These are phyloP conservation scores for Phthorimaea operculella DNA, from an alignment of 1,140 invertebrate genomes.

Conservation along the genomic window DNA sequence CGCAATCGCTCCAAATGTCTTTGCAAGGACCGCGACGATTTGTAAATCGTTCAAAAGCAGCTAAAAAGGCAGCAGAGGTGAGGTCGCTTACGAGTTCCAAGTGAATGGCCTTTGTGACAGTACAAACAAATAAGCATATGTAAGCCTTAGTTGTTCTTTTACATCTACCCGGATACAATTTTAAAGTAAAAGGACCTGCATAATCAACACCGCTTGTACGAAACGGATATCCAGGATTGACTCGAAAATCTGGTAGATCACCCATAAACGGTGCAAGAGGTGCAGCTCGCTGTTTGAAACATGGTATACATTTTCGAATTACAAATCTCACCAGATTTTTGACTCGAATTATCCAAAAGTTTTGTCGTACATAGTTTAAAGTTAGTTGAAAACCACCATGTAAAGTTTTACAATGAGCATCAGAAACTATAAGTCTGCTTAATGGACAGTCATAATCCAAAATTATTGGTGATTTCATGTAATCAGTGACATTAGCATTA, in stretches of 20 bases:
- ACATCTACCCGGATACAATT: background rate
- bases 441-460: background rate
- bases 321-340: conserved; percentile 8
- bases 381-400: conserved; percentile 5
- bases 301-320: conserved; percentile 11
- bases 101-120: conserved; percentile 32
- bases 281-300: conserved; percentile 8
- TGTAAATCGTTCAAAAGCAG: conserved; percentile 34
- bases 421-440: background rate
- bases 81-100: conserved; percentile 32
- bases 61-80: conserved; percentile 25
- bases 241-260: conserved; percentile 8
- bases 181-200: conserved; percentile 1
- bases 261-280: conserved; percentile 12
- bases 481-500: too few species aligned
- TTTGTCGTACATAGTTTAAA: background rate
- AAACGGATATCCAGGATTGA: conserved; percentile 6
- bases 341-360: conserved; percentile 10
- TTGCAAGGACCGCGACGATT: conserved; percentile 26
- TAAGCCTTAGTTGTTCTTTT: background rate
- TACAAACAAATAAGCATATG: conserved; percentile 15
- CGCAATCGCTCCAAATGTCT: conserved; percentile 36
- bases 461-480: conserved; percentile 12
- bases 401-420: conserved; percentile 7
- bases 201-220: conserved; percentile 5